phyloP scores from a whole-genome alignment of 1,140 invertebrate genomes.

The Atta colombica region DNA sequence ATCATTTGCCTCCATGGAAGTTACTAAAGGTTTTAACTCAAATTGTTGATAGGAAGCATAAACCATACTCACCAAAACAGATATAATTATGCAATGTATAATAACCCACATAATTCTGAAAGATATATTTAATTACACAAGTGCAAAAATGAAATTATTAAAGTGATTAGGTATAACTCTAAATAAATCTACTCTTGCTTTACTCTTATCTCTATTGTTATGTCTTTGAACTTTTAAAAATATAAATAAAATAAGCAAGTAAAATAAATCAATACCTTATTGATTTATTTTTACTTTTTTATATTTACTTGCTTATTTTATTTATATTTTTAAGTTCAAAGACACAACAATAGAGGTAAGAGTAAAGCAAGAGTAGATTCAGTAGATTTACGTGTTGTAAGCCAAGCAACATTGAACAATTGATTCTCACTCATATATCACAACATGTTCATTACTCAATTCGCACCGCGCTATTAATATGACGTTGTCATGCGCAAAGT shows the following conservation, averaged over 20 bases:
- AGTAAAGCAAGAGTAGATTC: background rate
- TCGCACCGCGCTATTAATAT: background rate
- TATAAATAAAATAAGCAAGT: too few relatives aligned
- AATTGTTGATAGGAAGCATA: constrained; percentile 64
- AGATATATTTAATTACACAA: constrained; percentile 40
- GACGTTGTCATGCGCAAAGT: constrained; percentile 31
- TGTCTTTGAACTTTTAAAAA: background rate
- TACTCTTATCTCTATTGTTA: background rate
- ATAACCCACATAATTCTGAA: constrained; percentile 76
- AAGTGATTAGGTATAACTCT: background rate
- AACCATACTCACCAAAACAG: constrained; percentile 67
- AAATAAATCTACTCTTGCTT: background rate
- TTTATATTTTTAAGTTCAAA: background rate
- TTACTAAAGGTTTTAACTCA: constrained; percentile 70
- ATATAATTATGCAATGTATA: constrained; percentile 70
- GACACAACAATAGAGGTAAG: background rate
- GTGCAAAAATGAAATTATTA: background rate
- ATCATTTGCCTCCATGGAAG: constrained; percentile 74
- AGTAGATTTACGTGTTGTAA: background rate
- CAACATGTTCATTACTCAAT: constrained; percentile 46
- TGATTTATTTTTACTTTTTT: background rate
- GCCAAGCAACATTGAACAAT: background rate
- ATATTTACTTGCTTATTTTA: too few relatives aligned
- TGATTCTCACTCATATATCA: background rate
- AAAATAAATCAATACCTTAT: background rate